Percentiles rank a stretch among this genome's conserved stretches.
Conservation (phyloP, 1,140 invertebrate genomes). For the Brachionus rubens region DNA sequence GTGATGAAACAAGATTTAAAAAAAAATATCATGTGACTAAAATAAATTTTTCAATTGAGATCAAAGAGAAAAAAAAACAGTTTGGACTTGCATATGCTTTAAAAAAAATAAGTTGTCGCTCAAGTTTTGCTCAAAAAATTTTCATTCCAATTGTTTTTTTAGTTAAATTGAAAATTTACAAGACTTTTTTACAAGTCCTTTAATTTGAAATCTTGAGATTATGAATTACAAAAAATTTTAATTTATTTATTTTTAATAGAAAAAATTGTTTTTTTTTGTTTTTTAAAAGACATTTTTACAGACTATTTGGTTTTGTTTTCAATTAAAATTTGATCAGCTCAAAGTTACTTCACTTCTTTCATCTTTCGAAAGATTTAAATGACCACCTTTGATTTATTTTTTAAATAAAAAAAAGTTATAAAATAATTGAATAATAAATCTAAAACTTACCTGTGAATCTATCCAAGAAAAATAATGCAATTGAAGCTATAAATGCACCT, state of each 20-base stretch:
- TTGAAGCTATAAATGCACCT: background rate
- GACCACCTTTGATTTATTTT: no score
- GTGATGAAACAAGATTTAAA: background rate
- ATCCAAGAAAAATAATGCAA: background rate
- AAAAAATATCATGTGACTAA: constrained; percentile 17
- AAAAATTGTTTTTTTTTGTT: background rate
- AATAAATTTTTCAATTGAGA: no score
- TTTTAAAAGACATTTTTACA: background rate
- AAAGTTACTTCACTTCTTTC: constrained; percentile 28
- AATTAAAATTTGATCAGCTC: background rate
- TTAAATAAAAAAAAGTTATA: background rate
- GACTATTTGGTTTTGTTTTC: constrained; percentile 20
- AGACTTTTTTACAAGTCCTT: no score
- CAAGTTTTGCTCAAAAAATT: no score
- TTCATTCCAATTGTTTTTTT: no score
- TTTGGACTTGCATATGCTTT: no score
- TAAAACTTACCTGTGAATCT: background rate
- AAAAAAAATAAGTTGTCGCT: no score
- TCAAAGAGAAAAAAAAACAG: no score
- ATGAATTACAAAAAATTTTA: no score
- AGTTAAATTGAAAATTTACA: no score
- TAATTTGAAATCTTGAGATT: no score
- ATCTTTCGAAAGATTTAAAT: constrained; percentile 27
- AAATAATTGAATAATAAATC: background rate
- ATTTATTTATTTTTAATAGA: no score